Evolutionary conservation across 2,888 invertebrate species (phyloP).

Genomic region (Pseudeuparius sepicola): DNA sequence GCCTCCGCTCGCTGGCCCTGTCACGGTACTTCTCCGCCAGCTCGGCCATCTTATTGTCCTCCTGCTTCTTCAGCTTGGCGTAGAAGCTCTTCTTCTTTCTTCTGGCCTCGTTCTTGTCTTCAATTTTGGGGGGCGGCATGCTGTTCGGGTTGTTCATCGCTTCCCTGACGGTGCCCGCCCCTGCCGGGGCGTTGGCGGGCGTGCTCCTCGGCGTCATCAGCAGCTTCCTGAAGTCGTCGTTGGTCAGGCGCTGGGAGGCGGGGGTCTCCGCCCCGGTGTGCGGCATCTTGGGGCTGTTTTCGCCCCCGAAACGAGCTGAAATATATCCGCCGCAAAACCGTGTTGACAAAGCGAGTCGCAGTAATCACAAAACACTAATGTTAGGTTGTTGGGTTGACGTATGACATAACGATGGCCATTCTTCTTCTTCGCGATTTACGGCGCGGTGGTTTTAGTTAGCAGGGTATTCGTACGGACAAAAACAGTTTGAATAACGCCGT

Average conservation of each 20-base stretch:
- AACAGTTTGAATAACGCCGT: too few relatives aligned
- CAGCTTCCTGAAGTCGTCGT: slow-evolving; percentile 93
- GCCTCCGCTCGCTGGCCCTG: slow-evolving; percentile 70
- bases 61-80: slow-evolving; percentile 87
- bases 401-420: too few relatives aligned
- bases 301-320: too few relatives aligned
- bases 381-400: too few relatives aligned
- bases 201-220: slow-evolving; percentile 89
- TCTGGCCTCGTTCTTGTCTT: slow-evolving; percentile 73
- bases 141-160: slow-evolving; percentile 50
- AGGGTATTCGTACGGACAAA: too few relatives aligned
- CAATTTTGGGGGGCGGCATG: slow-evolving; percentile 40
- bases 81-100: slow-evolving; percentile 93
- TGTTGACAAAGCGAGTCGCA: too few relatives aligned
- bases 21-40: slow-evolving; percentile 89
- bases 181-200: slow-evolving; percentile 48
- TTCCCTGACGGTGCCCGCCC: slow-evolving; percentile 55
- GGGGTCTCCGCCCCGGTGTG: slow-evolving; percentile 42
- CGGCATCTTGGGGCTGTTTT: slow-evolving; percentile 15
- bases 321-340: too few relatives aligned
- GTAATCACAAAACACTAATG: too few relatives aligned
- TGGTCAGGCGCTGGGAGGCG: slow-evolving; percentile 75
- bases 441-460: too few relatives aligned
- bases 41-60: slow-evolving; percentile 90
- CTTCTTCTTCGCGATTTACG: too few relatives aligned